These are phyloP conservation scores for Melanerpes aurifrons DNA, from an alignment of 2,113 vertebrate species.

Conservation along the genomic window DNA sequence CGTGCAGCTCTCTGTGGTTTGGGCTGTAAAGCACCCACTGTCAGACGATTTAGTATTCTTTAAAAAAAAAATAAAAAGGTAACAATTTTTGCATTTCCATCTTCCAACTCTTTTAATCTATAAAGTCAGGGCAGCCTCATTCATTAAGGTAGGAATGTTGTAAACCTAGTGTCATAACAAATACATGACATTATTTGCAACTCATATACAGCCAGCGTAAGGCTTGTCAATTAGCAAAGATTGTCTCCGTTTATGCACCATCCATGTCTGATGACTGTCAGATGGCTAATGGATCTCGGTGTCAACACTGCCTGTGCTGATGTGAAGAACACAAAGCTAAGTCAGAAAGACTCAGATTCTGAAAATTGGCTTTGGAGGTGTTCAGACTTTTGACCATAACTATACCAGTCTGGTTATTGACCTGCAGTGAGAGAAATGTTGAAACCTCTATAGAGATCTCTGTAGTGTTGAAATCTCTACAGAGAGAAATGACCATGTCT, in stretches of 20 bases:
- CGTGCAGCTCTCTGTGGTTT: neutral
- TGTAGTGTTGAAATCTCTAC: neutral
- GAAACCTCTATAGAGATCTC: neutral
- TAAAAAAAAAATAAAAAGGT: neutral
- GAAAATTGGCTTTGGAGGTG: neutral
- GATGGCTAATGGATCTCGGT: neutral
- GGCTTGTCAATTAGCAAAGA: neutral
- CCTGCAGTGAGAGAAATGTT: neutral
- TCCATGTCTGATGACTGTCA: fast-evolving
- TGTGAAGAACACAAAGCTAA: neutral
- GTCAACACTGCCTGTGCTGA: neutral
- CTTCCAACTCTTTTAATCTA: neutral
- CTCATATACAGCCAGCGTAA: neutral
- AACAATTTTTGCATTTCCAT: neutral
- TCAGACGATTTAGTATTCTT: neutral
- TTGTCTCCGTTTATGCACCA: neutral
- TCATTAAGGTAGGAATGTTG: neutral
- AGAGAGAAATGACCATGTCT: neutral
- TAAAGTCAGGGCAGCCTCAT: neutral
- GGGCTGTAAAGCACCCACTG: neutral
- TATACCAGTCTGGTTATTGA: neutral
- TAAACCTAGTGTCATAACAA: neutral
- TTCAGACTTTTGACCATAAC: fast-evolving
- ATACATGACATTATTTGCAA: fast-evolving
- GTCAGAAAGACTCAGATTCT: neutral